These are phyloP conservation scores for Polypterus senegalus DNA, from an alignment of 2,113 vertebrate species.

Conservation along the genomic window DNA sequence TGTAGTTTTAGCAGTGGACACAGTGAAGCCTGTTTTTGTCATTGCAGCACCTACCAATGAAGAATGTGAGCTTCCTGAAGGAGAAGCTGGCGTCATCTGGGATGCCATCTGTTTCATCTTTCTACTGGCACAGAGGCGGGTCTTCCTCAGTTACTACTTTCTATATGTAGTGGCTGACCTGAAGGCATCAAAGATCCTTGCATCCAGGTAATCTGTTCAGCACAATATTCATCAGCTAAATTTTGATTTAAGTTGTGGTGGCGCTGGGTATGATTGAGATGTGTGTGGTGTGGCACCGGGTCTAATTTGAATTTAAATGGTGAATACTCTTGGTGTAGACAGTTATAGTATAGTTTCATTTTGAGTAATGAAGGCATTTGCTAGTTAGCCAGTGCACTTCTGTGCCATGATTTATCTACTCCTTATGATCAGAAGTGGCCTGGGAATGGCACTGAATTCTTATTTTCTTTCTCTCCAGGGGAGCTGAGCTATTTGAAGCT, in stretches of 20 bases:
- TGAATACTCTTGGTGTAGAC: no score
- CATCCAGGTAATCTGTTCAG: conserved; percentile 39
- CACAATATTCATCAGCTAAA: no score
- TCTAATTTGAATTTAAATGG: no score
- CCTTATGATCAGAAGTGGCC: background rate
- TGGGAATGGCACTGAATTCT: background rate
- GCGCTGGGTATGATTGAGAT: no score
- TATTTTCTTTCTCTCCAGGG: conserved; percentile 32
- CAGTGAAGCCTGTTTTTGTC: conserved; percentile 8
- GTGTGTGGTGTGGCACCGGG: no score
- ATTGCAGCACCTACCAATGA: conserved; percentile 37
- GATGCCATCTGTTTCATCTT: conserved; percentile 53
- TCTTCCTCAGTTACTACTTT: conserved; percentile 60
- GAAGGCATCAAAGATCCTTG: conserved; percentile 49
- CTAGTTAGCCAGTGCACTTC: no score
- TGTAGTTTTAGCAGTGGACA: background rate
- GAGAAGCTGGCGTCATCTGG: conserved; percentile 58
- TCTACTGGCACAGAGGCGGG: conserved; percentile 46
- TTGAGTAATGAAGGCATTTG: no score
- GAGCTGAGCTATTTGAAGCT: conserved; percentile 53
- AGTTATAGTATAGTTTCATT: no score
- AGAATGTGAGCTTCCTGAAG: conserved; percentile 46
- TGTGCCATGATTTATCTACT: background rate
- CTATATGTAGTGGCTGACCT: conserved; percentile 54
- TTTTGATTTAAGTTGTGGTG: no score